These are phyloP conservation scores for Pangasius macronema DNA, from an alignment of 2,797 vertebrate species.

Conservation along the genomic window DNA sequence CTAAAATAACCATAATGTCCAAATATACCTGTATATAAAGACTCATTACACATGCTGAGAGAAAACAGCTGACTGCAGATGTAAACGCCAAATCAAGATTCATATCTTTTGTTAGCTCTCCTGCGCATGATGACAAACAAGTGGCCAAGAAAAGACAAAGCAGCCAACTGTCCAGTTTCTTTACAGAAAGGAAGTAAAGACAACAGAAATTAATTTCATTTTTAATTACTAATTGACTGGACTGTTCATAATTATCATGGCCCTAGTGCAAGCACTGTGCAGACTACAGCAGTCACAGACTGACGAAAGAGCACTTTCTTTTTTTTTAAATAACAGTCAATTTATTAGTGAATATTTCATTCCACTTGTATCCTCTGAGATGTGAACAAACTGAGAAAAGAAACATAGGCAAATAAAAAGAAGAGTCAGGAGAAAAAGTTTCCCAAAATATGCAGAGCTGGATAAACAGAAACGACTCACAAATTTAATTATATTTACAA, in stretches of 20 bases:
- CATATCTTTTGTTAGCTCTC: background rate
- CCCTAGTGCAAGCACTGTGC: background rate
- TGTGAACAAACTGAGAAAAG: conserved; percentile 7
- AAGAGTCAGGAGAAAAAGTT: conserved; percentile 44
- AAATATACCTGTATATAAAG: background rate
- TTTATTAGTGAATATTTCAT: conserved; percentile 60
- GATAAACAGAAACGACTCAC: background rate
- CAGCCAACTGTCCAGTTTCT: background rate
- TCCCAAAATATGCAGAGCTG: background rate
- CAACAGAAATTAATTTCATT: no score
- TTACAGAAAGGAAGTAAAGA: background rate
- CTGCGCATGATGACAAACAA: background rate
- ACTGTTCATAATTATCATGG: background rate
- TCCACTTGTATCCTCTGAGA: conserved; percentile 54
- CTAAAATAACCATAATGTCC: background rate
- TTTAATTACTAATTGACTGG: no score
- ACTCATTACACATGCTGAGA: background rate
- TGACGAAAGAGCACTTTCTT: background rate
- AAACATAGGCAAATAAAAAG: background rate
- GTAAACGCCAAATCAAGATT: background rate
- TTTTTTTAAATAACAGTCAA: conserved; percentile 16
- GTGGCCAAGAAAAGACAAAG: background rate
- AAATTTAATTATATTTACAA: conserved; percentile 24
- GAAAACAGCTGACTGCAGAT: background rate
- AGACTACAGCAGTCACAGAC: conserved; percentile 6